Percentiles rank a stretch among this genome's conserved stretches.
phyloP scores from a whole-genome alignment of 64 coral and sea anemone species.

The Dendrophyllia cribrosa region DNA sequence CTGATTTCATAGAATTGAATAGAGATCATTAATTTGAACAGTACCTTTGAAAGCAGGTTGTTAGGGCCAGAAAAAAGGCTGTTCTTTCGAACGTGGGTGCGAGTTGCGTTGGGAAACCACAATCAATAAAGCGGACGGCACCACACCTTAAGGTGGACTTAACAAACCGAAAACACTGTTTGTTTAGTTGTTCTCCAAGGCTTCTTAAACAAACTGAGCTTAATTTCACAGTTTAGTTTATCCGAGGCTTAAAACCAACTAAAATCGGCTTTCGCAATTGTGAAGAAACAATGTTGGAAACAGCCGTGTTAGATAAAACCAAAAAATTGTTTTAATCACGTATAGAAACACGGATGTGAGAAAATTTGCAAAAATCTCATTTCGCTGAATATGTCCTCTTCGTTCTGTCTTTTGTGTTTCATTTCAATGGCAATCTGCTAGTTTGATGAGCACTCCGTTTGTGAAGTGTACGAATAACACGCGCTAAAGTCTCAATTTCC shows the following conservation, averaged over 20 bases:
- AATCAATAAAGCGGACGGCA: background rate
- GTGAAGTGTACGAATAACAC: background rate
- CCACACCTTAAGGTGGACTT: background rate
- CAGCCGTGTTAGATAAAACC: background rate
- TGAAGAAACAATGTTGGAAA: too few species aligned
- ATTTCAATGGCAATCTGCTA: conserved; percentile 13
- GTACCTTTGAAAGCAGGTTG: background rate
- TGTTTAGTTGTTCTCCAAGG: conserved; percentile 24
- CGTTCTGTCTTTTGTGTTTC: conserved; percentile 3
- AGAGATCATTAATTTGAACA: background rate
- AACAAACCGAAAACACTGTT: conserved; percentile 13
- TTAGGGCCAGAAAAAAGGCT: background rate
- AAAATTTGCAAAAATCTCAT: conserved; percentile 5
- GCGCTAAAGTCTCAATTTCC: background rate
- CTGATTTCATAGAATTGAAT: background rate
- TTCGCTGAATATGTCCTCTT: background rate
- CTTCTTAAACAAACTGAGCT: conserved; percentile 23
- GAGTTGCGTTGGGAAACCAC: background rate
- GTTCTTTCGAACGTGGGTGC: background rate
- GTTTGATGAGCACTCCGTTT: background rate
- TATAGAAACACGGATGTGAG: conserved; percentile 19
- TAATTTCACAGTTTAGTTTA: background rate
- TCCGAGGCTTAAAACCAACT: background rate
- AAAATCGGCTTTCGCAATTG: background rate
- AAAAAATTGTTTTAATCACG: background rate